Percentiles rank a stretch among this genome's conserved stretches.
phyloP scores from a whole-genome alignment of 2,797 vertebrate genomes.

The Sus cebifrons region DNA sequence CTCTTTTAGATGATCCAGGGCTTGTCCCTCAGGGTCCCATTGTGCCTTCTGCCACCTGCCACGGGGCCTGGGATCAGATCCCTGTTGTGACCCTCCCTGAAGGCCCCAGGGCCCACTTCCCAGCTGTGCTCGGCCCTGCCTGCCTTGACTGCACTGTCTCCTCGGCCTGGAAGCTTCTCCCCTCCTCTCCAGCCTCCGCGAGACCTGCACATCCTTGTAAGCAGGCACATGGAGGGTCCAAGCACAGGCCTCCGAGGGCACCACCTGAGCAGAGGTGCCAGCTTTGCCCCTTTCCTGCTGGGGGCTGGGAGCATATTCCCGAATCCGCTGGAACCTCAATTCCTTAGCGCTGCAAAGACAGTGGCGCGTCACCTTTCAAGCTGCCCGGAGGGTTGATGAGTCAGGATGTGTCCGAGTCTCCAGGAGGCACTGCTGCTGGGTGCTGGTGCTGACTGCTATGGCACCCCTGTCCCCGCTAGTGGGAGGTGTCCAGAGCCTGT shows the following conservation, averaged over 20 bases:
- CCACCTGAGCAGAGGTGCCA: not conserved
- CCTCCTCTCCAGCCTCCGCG: not conserved
- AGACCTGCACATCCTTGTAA: too few relatives aligned
- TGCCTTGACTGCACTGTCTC: rapidly evolving
- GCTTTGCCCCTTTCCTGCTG: not conserved
- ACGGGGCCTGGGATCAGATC: rapidly evolving
- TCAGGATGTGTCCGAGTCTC: rapidly evolving
- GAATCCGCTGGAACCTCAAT: rapidly evolving
- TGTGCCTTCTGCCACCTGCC: rapidly evolving
- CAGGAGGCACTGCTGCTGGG: rapidly evolving
- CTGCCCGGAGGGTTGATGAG: rapidly evolving
- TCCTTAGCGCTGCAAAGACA: not conserved
- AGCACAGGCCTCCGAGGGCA: not conserved
- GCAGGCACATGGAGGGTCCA: rapidly evolving
- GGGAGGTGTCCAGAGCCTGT: rapidly evolving
- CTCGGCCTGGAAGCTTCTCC: not conserved
- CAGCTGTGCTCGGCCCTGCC: rapidly evolving
- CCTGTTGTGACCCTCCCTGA: rapidly evolving
- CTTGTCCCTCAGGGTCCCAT: not conserved
- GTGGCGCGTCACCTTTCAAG: rapidly evolving
- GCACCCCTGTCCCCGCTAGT: rapidly evolving
- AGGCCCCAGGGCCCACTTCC: rapidly evolving
- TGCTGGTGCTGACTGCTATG: rapidly evolving
- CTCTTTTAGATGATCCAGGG: rapidly evolving
- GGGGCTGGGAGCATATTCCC: rapidly evolving